phyloP scores from a whole-genome alignment of 2,797 vertebrate species.

The Pipistrellus pygmaeus region DNA sequence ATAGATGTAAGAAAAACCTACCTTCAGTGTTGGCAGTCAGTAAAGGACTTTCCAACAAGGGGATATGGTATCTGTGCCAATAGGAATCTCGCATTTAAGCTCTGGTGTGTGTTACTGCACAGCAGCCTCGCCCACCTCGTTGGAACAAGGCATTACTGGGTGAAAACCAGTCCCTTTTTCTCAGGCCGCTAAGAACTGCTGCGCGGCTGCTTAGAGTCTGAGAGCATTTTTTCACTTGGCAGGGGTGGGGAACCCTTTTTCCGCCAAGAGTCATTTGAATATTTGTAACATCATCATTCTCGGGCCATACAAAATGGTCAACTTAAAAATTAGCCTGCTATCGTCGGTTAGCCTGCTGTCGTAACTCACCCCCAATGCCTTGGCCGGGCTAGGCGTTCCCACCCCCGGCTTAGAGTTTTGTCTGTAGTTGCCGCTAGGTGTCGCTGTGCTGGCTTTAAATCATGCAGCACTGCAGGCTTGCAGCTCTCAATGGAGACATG shows the following conservation, averaged over 20 bases:
- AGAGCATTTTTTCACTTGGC: neutral
- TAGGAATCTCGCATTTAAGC: neutral
- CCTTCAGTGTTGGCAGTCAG: neutral
- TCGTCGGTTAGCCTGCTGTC: too few species aligned
- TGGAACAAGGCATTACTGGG: too few species aligned
- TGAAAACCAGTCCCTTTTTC: neutral
- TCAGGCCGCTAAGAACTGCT: neutral
- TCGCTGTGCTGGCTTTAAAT: constrained; percentile 10
- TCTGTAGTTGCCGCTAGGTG: constrained; percentile 39
- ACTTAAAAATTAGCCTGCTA: too few species aligned
- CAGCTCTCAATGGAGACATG: neutral
- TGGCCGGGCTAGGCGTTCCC: too few species aligned
- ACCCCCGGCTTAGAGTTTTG: neutral
- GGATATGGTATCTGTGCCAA: neutral
- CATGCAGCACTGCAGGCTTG: neutral
- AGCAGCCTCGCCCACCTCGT: neutral
- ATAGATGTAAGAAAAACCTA: neutral
- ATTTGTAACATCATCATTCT: too few species aligned
- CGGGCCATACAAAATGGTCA: too few species aligned
- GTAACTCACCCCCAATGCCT: too few species aligned
- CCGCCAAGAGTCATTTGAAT: too few species aligned
- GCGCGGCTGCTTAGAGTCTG: neutral
- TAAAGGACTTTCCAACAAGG: neutral
- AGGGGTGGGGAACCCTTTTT: too few species aligned
- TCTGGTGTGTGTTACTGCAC: too few species aligned